Evolutionary conservation across 2,797 vertebrate genomes (phyloP).

Genomic region (Borostomias antarcticus): DNA sequence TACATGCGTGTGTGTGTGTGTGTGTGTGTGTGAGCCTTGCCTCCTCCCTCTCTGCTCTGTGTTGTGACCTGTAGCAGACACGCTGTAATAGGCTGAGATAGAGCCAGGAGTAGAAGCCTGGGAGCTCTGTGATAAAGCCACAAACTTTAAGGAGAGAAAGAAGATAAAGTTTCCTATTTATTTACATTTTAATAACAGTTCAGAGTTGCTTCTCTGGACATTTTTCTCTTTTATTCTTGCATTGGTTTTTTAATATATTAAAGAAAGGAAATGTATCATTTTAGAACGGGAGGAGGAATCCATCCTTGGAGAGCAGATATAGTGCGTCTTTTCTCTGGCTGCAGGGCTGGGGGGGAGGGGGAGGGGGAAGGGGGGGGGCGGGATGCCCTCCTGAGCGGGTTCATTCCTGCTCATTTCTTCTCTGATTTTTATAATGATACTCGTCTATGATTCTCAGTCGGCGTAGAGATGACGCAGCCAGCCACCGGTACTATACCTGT

Average conservation of each 20-base stretch:
- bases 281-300: slow-evolving; percentile 43
- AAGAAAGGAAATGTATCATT: slow-evolving; percentile 43
- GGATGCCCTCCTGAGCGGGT: slow-evolving; percentile 46
- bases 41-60: slow-evolving; percentile 38
- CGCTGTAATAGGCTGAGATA: slow-evolving; percentile 56
- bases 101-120: slow-evolving; percentile 60
- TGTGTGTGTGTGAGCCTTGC: slow-evolving; percentile 21
- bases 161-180: slow-evolving; percentile 76
- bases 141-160: slow-evolving; percentile 57
- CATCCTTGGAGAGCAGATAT: slow-evolving; percentile 43
- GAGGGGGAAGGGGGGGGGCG: too few relatives aligned
- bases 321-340: slow-evolving; percentile 50
- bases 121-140: slow-evolving; percentile 65
- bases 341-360: slow-evolving; percentile 28
- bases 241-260: not conserved
- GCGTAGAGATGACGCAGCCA: slow-evolving; percentile 14
- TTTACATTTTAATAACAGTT: slow-evolving; percentile 79
- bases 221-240: slow-evolving; percentile 21
- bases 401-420: slow-evolving; percentile 45
- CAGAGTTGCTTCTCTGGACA: slow-evolving; percentile 40
- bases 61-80: slow-evolving; percentile 53
- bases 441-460: slow-evolving; percentile 43
- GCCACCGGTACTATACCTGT: too few relatives aligned
- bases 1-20: too few relatives aligned
- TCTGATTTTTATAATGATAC: slow-evolving; percentile 52